These are phyloP conservation scores for Nansenia antarctica DNA, from an alignment of 2,113 vertebrate genomes.

Conservation along the genomic window DNA sequence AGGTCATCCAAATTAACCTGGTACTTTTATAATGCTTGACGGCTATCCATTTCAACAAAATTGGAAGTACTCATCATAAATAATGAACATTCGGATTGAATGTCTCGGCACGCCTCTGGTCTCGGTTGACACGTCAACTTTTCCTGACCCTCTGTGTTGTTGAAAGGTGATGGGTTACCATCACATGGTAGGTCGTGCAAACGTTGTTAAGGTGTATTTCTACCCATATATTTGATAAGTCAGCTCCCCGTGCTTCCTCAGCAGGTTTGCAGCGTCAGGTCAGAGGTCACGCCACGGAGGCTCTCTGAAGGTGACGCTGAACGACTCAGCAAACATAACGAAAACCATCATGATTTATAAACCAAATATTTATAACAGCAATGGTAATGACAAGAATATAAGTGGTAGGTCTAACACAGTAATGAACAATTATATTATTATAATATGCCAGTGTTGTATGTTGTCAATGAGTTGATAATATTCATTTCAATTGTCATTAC, in stretches of 20 bases:
- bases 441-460: too few relatives aligned
- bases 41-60: slow-evolving; percentile 4
- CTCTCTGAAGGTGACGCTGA: slow-evolving; percentile 15
- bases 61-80: slow-evolving; percentile 44
- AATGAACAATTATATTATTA: too few relatives aligned
- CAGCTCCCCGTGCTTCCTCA: slow-evolving; percentile 34
- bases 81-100: slow-evolving; percentile 53
- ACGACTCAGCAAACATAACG: slow-evolving; percentile 36
- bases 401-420: too few relatives aligned
- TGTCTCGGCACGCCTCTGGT: slow-evolving; percentile 45
- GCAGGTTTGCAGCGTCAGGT: slow-evolving; percentile 36
- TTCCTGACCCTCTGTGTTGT: slow-evolving; percentile 35
- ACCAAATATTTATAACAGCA: background rate
- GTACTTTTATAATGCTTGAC: too few relatives aligned
- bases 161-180: too few relatives aligned
- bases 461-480: too few relatives aligned
- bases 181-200: background rate
- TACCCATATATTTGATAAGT: background rate
- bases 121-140: slow-evolving; percentile 54
- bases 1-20: background rate
- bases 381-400: background rate
- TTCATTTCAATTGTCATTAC: background rate
- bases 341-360: too few relatives aligned
- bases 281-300: background rate
- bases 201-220: background rate